Conservation (phyloP, 2,113 vertebrate species). For the Eolophus roseicapilla region DNA sequence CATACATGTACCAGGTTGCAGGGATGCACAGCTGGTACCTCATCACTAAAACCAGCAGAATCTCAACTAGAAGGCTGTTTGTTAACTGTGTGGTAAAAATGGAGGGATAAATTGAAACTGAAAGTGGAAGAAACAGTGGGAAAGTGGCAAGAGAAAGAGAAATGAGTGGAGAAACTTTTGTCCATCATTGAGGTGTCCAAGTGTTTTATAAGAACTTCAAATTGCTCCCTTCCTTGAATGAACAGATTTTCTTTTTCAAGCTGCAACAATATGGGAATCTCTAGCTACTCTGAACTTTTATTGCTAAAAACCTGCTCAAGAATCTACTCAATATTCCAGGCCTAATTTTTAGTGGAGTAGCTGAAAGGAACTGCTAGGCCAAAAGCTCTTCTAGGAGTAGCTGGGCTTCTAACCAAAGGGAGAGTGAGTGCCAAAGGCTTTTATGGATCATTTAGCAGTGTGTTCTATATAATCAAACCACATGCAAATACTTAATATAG, state of each 20-base stretch:
- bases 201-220: neutral
- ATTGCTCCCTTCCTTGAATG: constrained; percentile 23
- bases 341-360: neutral
- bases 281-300: neutral
- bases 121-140: neutral
- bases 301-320: neutral
- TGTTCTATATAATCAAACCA: neutral
- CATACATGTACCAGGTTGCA: neutral
- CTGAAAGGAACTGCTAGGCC: neutral
- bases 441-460: neutral
- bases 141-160: neutral
- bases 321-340: neutral
- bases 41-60: neutral
- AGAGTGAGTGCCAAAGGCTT: neutral
- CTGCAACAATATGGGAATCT: constrained; percentile 4
- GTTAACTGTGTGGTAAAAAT: constrained; percentile 15
- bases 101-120: constrained; percentile 29
- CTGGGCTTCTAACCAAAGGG: neutral
- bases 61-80: neutral
- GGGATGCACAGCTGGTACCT: constrained; percentile 52
- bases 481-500: neutral
- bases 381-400: neutral
- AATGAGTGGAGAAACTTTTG: constrained; percentile 6
- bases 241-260: constrained; percentile 25
- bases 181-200: neutral